A percentile compares a stretch with the other conserved stretches of the same genome.
These are phyloP conservation scores for Brachyopa scutellaris DNA, from an alignment of 2,888 invertebrate genomes.

Conservation along the genomic window DNA sequence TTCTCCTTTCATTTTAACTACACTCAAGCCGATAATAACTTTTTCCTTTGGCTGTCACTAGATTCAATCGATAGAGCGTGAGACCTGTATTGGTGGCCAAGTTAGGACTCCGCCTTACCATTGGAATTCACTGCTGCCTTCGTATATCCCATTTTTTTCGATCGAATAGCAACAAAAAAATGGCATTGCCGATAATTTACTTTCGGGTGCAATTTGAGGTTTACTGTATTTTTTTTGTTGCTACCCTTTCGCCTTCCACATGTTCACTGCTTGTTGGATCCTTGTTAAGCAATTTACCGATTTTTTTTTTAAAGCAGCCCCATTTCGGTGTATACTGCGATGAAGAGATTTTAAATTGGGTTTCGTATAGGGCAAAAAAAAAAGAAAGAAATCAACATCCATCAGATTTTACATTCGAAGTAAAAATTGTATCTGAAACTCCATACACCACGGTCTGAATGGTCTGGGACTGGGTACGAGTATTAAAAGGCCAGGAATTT, in stretches of 20 bases:
- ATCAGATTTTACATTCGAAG: conserved; percentile 3
- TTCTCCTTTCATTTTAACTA: conserved; percentile 3
- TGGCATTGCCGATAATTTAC: conserved; percentile 13
- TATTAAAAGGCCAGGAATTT: neutral
- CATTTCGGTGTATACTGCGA: neutral
- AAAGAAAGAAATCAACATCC: no score
- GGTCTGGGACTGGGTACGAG: no score
- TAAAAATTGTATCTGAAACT: neutral
- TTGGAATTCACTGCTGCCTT: neutral
- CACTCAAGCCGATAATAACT: conserved; percentile 2
- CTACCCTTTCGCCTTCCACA: no score
- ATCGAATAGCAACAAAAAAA: neutral
- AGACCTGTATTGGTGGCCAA: neutral
- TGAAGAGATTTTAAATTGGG: conserved; percentile 21
- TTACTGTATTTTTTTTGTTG: neutral
- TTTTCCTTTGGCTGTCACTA: neutral
- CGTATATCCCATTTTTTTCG: neutral
- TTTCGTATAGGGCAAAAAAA: neutral
- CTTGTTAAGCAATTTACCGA: conserved; percentile 4
- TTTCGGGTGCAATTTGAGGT: conserved; percentile 2
- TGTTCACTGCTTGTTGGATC: neutral
- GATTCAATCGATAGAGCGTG: neutral
- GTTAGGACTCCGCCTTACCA: neutral
- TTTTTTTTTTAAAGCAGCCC: neutral
- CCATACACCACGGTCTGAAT: neutral